phyloP scores from a whole-genome alignment of 2,888 invertebrate genomes.

The Patella depressa region DNA sequence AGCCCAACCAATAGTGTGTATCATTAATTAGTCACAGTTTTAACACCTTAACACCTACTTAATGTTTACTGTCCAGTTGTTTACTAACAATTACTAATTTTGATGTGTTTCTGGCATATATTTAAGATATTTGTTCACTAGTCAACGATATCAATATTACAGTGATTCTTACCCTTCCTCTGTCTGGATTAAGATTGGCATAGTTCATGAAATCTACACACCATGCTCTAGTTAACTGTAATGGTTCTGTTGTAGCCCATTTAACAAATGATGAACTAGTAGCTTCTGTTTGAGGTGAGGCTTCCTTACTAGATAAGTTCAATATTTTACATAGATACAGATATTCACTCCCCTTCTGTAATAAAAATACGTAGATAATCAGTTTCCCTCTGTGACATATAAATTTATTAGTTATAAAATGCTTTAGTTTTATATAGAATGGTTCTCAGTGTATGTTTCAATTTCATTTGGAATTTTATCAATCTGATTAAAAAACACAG shows the following conservation, averaged over 20 bases:
- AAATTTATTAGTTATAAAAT: slow-evolving; percentile 9
- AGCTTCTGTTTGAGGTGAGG: slow-evolving; percentile 23
- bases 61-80: too few species aligned
- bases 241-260: slow-evolving; percentile 61
- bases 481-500: too few species aligned
- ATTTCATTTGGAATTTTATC: too few species aligned
- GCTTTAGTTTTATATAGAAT: too few species aligned
- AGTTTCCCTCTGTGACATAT: not conserved
- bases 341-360: slow-evolving; percentile 57
- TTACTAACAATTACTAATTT: too few species aligned
- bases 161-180: slow-evolving; percentile 72
- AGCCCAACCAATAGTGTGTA: too few species aligned
- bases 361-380: not conserved
- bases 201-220: slow-evolving; percentile 79
- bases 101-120: too few species aligned
- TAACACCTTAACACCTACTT: too few species aligned
- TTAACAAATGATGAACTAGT: slow-evolving; percentile 48
- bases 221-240: slow-evolving; percentile 77
- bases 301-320: slow-evolving; percentile 48
- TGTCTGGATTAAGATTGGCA: slow-evolving; percentile 74
- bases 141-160: too few species aligned
- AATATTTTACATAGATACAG: slow-evolving; percentile 45
- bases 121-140: too few species aligned
- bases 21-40: too few species aligned
- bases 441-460: too few species aligned